Conservation (phyloP, 2,888 invertebrate species). For the Exephanes ischioxanthus region DNA sequence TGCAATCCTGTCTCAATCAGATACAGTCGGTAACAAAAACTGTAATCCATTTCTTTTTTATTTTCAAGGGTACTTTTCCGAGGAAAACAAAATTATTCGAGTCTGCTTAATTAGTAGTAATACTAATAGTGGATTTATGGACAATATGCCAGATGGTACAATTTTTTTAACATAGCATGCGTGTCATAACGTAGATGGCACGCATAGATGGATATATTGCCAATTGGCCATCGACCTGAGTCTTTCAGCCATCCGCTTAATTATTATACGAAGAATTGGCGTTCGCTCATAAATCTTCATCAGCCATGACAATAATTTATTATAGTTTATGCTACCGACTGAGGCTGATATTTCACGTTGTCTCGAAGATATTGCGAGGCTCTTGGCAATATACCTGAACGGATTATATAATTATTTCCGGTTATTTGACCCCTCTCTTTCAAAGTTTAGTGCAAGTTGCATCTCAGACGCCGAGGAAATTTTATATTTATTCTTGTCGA, state of each 20-base stretch:
- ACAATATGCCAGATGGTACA: too few relatives aligned
- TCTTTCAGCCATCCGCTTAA: not conserved
- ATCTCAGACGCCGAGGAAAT: not conserved
- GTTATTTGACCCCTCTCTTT: not conserved
- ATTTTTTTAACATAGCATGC: too few relatives aligned
- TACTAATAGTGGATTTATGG: too few relatives aligned
- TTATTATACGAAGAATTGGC: not conserved
- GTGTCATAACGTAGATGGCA: too few relatives aligned
- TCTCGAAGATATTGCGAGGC: not conserved
- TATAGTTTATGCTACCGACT: not conserved
- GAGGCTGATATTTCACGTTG: not conserved
- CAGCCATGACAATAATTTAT: not conserved
- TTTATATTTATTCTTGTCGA: not conserved
- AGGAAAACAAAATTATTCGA: too few relatives aligned
- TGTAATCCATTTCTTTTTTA: not conserved
- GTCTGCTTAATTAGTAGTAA: too few relatives aligned
- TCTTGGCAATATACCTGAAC: not conserved
- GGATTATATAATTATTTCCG: conserved; percentile 1
- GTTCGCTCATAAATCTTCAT: not conserved
- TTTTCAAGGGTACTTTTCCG: not conserved
- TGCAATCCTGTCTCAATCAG: not conserved
- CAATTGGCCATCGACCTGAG: too few relatives aligned
- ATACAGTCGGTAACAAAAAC: not conserved
- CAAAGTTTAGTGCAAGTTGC: not conserved
- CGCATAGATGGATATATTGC: too few relatives aligned